Evolutionary conservation across 2,888 invertebrate genomes (phyloP), one percentile per base, ranked within the genome.

Genomic region (Oithona nana): DNA sequence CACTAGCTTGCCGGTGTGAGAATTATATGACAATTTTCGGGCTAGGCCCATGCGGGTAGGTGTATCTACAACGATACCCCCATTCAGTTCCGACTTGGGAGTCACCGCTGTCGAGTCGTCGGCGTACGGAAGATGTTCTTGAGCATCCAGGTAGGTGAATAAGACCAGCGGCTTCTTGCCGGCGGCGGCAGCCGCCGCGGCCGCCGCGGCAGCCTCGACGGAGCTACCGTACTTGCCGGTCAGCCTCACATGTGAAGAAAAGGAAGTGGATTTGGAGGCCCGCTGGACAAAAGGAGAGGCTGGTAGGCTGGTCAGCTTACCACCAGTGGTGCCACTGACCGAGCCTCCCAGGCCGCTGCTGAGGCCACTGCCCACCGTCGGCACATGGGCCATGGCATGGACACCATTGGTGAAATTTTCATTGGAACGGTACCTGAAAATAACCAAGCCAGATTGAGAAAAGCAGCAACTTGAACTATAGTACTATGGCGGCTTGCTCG

Each of bases 71-170:
- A 92, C 89, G 72, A 88, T 89, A 71, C 90, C 90, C 75, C 94
- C 94, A 77, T 94, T 94, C 24, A 66, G 28, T 48, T 62, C 62
- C 67, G 92, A 93, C 86, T 93, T 90, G 63, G 95, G 95, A 66
- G 94, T 95, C 65, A 93, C 94, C 67, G 93, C 94, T 72, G 89
- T 89, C 66, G 93, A 93, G 76, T 94, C 95, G 74, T 95, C 95
- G 64, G 93, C 94, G 73, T 90, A 95, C 64, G 94, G 94, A 71
- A 95, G 80, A 75, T 92, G 90, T 77, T 90, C 89, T 48, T 76
- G 70, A 51, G 71, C 71, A 67, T 75, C 93, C 75, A 92, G 80
- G 78, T 92, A 92, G 68, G 92, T 92, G 70, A 89, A 90, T 68
- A 92, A 80, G 67, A 94, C 92, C 71, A 94, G 79, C 57, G 93